Conservation (phyloP, 1,140 invertebrate species). For the Helicoverpa armigera region DNA sequence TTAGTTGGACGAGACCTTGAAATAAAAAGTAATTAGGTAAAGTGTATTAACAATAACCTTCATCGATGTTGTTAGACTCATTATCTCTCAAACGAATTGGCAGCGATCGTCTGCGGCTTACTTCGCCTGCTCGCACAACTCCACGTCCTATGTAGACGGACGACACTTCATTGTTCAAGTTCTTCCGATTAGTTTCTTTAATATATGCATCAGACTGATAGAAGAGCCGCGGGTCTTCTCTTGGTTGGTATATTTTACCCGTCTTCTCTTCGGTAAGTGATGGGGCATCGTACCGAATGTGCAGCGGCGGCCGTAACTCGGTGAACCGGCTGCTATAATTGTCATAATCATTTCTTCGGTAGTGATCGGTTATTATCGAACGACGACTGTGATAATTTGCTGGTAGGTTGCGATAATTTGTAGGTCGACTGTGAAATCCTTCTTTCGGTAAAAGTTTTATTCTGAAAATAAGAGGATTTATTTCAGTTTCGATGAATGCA, state of each 20-base stretch:
- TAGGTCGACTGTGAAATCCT: conserved; percentile 36
- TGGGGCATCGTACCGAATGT: conserved; percentile 59
- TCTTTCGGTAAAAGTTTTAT: conserved; percentile 56
- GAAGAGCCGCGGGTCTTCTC: conserved; percentile 79
- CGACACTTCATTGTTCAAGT: conserved; percentile 68
- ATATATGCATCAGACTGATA: conserved; percentile 80
- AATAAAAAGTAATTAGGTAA: conserved; percentile 27
- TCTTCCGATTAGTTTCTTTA: conserved; percentile 71
- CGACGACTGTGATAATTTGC: conserved; percentile 53
- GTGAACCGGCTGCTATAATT: conserved; percentile 70
- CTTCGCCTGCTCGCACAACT: conserved; percentile 64
- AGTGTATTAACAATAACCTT: conserved; percentile 48
- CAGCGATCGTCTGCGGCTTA: conserved; percentile 51
- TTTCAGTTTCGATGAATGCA: conserved; percentile 18
- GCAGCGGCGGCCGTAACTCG: conserved; percentile 58
- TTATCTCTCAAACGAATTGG: conserved; percentile 55
- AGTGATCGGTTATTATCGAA: conserved; percentile 51
- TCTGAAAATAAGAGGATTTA: conserved; percentile 50
- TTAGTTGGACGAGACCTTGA: conserved; percentile 31
- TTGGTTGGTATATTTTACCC: conserved; percentile 71
- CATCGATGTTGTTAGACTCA: conserved; percentile 52
- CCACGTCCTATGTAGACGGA: conserved; percentile 71
- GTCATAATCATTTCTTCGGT: conserved; percentile 74
- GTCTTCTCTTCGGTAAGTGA: conserved; percentile 55
- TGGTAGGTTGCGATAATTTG: conserved; percentile 41